Evolutionary conservation across 2,797 vertebrate species (phyloP).

Genomic region (Propithecus perrieri): DNA sequence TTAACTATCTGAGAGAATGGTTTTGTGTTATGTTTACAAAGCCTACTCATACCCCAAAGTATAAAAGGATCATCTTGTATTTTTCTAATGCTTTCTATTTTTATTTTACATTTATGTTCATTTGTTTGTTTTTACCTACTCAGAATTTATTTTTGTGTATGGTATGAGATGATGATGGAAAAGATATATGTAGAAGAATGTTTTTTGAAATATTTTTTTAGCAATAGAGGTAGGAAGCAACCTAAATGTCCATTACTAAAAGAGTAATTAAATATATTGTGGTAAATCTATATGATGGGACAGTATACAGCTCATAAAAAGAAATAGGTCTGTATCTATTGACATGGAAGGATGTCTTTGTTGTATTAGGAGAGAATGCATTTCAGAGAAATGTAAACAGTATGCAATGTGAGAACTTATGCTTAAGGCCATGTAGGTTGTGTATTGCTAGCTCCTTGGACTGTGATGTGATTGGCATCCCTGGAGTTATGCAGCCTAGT

Average conservation of each 20-base stretch:
- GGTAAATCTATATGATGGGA: neutral
- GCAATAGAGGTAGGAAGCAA: neutral
- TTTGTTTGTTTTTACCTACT: neutral
- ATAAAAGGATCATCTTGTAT: neutral
- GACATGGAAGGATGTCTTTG: neutral
- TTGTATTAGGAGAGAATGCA: neutral
- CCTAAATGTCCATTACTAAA: neutral
- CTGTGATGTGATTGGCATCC: neutral
- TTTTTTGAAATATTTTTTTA: neutral
- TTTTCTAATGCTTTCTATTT: conserved; percentile 26
- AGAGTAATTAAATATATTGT: neutral
- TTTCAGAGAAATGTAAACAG: neutral
- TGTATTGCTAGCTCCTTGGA: neutral
- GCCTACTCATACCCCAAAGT: neutral
- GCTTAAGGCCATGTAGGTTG: neutral
- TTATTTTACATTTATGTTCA: neutral
- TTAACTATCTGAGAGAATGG: neutral
- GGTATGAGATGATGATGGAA: neutral
- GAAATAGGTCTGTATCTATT: neutral
- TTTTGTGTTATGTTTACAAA: neutral
- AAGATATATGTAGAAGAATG: neutral
- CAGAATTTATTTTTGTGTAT: neutral
- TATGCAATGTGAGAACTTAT: neutral
- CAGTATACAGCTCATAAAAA: neutral
- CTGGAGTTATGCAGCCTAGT: too few species aligned